Evolutionary conservation across 2,888 invertebrate species (phyloP).

Genomic region (Calliphora vomitoria): DNA sequence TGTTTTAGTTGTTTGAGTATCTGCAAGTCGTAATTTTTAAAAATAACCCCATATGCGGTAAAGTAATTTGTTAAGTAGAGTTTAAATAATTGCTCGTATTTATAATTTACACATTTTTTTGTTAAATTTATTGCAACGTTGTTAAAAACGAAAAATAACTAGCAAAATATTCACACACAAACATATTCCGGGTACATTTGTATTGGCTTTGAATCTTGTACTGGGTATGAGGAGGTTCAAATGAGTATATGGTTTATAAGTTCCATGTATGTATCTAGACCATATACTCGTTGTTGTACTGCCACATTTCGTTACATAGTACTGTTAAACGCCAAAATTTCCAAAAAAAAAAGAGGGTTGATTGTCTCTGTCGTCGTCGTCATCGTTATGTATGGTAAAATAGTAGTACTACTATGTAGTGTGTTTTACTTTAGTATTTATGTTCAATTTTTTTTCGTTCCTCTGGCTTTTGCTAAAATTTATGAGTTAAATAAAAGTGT

Average conservation of each 20-base stretch:
- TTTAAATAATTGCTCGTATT: conserved; percentile 85
- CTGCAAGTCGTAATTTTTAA: conserved; percentile 58
- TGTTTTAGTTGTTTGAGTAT: conserved; percentile 27
- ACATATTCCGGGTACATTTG: not conserved
- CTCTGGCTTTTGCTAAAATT: conserved; percentile 53
- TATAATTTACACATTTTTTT: conserved; percentile 85
- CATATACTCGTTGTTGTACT: not conserved
- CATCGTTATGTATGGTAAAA: conserved; percentile 27
- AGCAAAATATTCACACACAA: conserved; percentile 29
- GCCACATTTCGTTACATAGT: conserved; percentile 63
- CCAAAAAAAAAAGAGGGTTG: conserved; percentile 52
- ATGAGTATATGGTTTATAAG: not conserved
- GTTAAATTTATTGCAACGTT: conserved; percentile 83
- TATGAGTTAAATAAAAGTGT: conserved; percentile 67
- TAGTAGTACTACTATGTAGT: conserved; percentile 18
- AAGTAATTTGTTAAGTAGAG: conserved; percentile 85
- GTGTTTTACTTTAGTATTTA: conserved; percentile 56
- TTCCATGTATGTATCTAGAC: not conserved
- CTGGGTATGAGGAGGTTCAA: not conserved
- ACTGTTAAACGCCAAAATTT: conserved; percentile 22
- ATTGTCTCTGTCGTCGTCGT: conserved; percentile 37
- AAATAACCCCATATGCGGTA: conserved; percentile 83
- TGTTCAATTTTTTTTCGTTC: conserved; percentile 26
- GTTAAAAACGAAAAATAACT: conserved; percentile 73
- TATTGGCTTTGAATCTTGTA: not conserved